Evolutionary conservation across 2,113 vertebrate species (phyloP).

Genomic region (Isurus oxyrinchus): DNA sequence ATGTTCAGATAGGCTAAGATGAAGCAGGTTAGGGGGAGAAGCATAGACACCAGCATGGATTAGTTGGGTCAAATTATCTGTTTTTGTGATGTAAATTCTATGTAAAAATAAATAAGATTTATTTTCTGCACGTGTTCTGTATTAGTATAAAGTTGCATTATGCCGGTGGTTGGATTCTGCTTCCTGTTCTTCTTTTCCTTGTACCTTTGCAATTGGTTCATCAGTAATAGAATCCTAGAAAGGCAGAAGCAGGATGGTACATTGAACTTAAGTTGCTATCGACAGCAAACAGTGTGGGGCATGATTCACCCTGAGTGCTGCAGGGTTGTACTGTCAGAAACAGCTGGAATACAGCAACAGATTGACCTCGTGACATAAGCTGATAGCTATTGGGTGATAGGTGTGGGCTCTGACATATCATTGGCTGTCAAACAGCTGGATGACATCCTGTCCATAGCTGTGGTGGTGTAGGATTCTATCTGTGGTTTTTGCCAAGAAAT

Average conservation of each 20-base stretch:
- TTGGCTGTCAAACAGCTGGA: background rate
- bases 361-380: background rate
- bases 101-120: background rate
- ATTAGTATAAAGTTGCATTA: background rate
- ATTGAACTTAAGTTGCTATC: background rate
- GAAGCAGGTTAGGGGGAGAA: background rate
- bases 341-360: background rate
- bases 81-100: background rate
- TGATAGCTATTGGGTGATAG: background rate
- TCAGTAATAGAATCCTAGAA: background rate
- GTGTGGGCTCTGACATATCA: background rate
- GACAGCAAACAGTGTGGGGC: background rate
- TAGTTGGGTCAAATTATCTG: background rate
- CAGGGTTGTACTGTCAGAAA: background rate
- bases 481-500: background rate
- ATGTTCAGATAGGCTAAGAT: background rate
- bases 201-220: background rate
- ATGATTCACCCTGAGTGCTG: background rate
- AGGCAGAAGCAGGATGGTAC: background rate
- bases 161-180: background rate
- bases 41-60: background rate
- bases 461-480: background rate
- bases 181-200: background rate
- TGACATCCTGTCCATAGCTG: background rate
- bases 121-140: background rate